Evolutionary conservation across 2,797 vertebrate species (phyloP), one percentile per base, ranked within the genome.

Genomic region (Sebastes vulpes): DNA sequence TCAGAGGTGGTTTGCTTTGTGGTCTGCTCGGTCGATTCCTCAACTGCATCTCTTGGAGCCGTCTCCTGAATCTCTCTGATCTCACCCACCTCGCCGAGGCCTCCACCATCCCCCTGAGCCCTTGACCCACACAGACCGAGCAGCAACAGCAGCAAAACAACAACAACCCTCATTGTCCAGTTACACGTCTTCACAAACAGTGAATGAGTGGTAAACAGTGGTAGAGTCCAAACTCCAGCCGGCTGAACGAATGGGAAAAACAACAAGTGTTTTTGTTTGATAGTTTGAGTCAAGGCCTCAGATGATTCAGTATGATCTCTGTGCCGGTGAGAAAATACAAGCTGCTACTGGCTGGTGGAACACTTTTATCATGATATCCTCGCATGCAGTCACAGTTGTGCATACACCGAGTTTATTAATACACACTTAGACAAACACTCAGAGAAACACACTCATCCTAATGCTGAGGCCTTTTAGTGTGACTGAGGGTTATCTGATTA

Each of bases 281-380:
- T 11, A 70, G 42, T 48, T 35, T 72, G 57, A 54, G n/a, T 23
- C 29, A 64, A 67, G 38, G 71, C 28, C 46, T 60, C 5, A n/a
- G 42, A 21, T 46, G 1, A 64, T 74, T 42, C 48, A 50, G 6
- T 35, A n/a, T 3, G 29, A 65, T 31, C 23, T 21, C 23, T 28
- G 28, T 23, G 54, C 26, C 38, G 23, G 18, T 72, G 76, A 64
- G 76, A 79, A 75, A 66, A 61, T 25, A 29, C 61, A 75, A 75
- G 66, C 72, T 72, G 66, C 35, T 75, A 11, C 32, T 57, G 10
- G 28, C 29, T 70, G 65, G 9, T 35, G 53, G 10, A 73, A 68
- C 35, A 73, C 54, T 35, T 79, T 63, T 1, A 57, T 0, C 1
- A 4, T 3, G 3, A 77, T 2, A 20, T 0, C 2, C 4, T 38